These are phyloP conservation scores for Pygocentrus nattereri DNA, from an alignment of 2,797 vertebrate species.

Conservation along the genomic window DNA sequence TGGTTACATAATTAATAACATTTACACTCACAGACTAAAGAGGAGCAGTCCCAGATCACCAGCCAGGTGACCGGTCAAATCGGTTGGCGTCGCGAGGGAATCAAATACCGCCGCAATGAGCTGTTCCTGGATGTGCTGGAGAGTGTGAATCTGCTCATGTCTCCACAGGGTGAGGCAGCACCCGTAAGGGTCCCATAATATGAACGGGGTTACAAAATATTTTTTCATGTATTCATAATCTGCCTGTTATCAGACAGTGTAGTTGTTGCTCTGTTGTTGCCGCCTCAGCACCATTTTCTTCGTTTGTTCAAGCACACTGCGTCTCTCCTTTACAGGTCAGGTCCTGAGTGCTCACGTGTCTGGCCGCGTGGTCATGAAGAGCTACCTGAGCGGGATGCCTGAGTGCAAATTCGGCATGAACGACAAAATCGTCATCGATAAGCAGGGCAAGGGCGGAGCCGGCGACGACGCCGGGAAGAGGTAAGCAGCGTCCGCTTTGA, in stretches of 20 bases:
- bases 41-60: slow-evolving; percentile 99
- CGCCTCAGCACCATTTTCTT: too few species aligned
- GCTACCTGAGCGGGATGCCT: slow-evolving; percentile 98
- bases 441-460: slow-evolving; percentile 95
- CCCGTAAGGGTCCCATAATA: background rate
- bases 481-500: slow-evolving; percentile 69
- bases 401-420: slow-evolving; percentile 99
- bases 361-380: slow-evolving; percentile 98
- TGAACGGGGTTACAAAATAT: background rate
- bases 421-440: slow-evolving; percentile 99
- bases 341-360: slow-evolving; percentile 98
- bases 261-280: too few species aligned
- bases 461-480: slow-evolving; percentile 95
- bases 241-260: too few species aligned
- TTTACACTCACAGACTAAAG: slow-evolving; percentile 86
- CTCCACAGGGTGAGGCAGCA: slow-evolving; percentile 88
- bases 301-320: background rate
- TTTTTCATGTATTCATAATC: too few species aligned
- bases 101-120: slow-evolving; percentile 98
- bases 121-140: slow-evolving; percentile 98
- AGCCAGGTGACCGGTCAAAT: slow-evolving; percentile 99
- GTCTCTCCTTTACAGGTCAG: slow-evolving; percentile 82
- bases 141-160: slow-evolving; percentile 98
- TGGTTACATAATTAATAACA: too few species aligned
- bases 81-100: slow-evolving; percentile 97